Evolutionary conservation across 2,113 vertebrate species (phyloP).

Genomic region (Notiomystis cincta): DNA sequence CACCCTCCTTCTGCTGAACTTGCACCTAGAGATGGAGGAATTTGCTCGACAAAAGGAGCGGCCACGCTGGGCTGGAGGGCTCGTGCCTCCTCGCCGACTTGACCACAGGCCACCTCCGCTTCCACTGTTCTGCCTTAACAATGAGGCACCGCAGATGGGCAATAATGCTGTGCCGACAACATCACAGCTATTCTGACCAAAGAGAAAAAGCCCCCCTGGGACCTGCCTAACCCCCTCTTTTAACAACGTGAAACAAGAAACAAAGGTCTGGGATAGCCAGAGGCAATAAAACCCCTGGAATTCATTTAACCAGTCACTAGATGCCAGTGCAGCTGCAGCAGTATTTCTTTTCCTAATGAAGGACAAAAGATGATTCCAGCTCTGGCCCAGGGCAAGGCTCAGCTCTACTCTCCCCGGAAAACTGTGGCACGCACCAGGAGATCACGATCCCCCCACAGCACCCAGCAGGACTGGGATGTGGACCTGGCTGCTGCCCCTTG

Average conservation of each 20-base stretch:
- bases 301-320: conserved; percentile 65
- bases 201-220: conserved; percentile 41
- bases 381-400: neutral
- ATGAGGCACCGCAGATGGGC: conserved; percentile 38
- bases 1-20: conserved; percentile 20
- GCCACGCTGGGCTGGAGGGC: neutral
- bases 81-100: conserved; percentile 1
- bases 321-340: conserved; percentile 65
- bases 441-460: fast-evolving
- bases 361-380: neutral
- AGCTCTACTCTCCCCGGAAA: neutral
- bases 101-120: neutral
- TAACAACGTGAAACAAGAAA: conserved; percentile 54
- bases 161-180: neutral
- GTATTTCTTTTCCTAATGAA: conserved; percentile 50
- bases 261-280: conserved; percentile 51
- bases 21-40: neutral
- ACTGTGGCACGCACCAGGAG: neutral
- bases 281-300: conserved; percentile 64
- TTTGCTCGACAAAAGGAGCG: neutral
- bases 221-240: conserved; percentile 14
- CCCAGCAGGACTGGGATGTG: fast-evolving
- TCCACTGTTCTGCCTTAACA: neutral
- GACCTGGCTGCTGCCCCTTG: fast-evolving
- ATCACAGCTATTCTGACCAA: conserved; percentile 33